Conservation (phyloP, 2,888 invertebrate genomes). For the Synergus gifuensis region DNA sequence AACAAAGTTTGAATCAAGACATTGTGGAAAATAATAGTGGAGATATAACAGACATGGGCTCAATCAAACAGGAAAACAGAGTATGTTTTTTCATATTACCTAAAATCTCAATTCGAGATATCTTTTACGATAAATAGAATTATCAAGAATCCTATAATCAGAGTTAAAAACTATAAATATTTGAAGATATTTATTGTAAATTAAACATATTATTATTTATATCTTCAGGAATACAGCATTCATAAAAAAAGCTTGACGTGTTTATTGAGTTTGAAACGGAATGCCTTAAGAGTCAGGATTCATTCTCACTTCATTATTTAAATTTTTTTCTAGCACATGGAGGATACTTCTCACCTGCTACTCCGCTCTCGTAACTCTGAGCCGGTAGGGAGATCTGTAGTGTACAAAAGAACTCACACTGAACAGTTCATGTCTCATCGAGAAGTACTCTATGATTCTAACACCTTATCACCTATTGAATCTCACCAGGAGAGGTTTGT, state of each 20-base stretch:
- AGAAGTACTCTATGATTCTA: slow-evolving; percentile 59
- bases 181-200: too few relatives aligned
- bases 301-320: background rate
- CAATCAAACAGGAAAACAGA: slow-evolving; percentile 35
- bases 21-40: slow-evolving; percentile 48
- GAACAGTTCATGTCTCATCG: slow-evolving; percentile 64
- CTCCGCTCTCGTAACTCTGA: slow-evolving; percentile 54
- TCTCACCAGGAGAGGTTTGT: slow-evolving; percentile 50
- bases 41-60: slow-evolving; percentile 44
- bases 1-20: slow-evolving; percentile 59
- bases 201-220: too few relatives aligned
- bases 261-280: background rate
- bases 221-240: background rate
- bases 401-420: slow-evolving; percentile 65
- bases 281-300: too few relatives aligned
- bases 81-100: background rate
- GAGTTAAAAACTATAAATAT: too few relatives aligned
- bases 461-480: slow-evolving; percentile 51
- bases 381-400: slow-evolving; percentile 55
- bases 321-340: slow-evolving; percentile 54
- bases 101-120: background rate
- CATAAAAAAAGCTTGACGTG: background rate
- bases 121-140: background rate
- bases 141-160: too few relatives aligned
- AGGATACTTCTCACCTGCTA: slow-evolving; percentile 56